Conservation (phyloP, 2,113 vertebrate genomes). For the Rhinoptilus africanus region DNA sequence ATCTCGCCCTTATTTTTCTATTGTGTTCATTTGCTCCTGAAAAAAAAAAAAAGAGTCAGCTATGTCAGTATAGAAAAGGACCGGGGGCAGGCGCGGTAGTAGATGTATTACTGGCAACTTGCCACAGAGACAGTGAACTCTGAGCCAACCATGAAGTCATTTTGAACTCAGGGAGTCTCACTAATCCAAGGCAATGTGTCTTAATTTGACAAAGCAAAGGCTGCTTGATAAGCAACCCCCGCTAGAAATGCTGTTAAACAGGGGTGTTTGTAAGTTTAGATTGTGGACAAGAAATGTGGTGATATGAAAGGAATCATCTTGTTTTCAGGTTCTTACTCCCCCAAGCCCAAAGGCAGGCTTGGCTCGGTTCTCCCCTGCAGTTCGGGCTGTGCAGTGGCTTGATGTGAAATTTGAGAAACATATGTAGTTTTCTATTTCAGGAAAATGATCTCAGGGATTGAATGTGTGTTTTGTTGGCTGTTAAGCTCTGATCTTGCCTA, state of each 20-base stretch:
- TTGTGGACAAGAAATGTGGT: slow-evolving; percentile 57
- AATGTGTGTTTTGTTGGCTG: slow-evolving; percentile 75
- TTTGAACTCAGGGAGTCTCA: slow-evolving; percentile 77
- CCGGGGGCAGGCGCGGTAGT: slow-evolving; percentile 58
- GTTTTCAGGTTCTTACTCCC: slow-evolving; percentile 44
- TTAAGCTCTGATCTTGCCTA: slow-evolving; percentile 78
- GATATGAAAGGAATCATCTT: slow-evolving; percentile 56
- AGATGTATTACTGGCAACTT: slow-evolving; percentile 76
- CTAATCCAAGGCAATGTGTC: slow-evolving; percentile 79
- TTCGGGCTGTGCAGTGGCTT: slow-evolving; percentile 76
- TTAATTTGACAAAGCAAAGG: slow-evolving; percentile 83
- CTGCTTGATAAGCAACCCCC: slow-evolving; percentile 73
- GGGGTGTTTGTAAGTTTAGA: slow-evolving; percentile 67
- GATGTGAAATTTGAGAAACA: slow-evolving; percentile 84
- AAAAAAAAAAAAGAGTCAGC: slow-evolving; percentile 50
- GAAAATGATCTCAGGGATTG: slow-evolving; percentile 83
- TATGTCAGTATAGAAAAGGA: slow-evolving; percentile 64
- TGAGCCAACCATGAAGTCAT: slow-evolving; percentile 86
- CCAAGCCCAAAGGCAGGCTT: slow-evolving; percentile 55
- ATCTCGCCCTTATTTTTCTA: slow-evolving; percentile 44
- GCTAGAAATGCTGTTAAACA: slow-evolving; percentile 50
- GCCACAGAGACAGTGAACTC: slow-evolving; percentile 73
- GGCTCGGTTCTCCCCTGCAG: slow-evolving; percentile 69
- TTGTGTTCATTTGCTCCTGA: slow-evolving; percentile 49
- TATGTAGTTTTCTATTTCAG: slow-evolving; percentile 85